Conservation (phyloP, 2,888 invertebrate genomes). For the Loripinus fragilis region DNA sequence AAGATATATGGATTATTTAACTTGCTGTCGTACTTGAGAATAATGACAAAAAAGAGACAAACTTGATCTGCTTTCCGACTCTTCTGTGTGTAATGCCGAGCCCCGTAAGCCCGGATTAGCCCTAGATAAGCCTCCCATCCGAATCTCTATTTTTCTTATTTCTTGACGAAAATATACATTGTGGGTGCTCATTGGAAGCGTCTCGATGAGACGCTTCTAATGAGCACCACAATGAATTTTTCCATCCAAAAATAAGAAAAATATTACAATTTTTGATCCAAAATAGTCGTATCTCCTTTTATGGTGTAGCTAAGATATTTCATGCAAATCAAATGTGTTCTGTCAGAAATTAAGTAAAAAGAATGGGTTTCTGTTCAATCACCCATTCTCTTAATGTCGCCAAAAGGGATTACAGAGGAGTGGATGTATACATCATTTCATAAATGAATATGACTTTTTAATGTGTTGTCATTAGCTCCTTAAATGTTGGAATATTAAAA, state of each 20-base stretch:
- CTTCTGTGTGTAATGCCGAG: background rate
- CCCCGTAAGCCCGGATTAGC: no score
- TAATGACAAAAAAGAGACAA: conserved; percentile 11
- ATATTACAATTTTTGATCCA: no score
- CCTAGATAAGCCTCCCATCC: no score
- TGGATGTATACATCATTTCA: conserved; percentile 12
- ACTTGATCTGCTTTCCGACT: conserved; percentile 10
- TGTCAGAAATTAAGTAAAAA: conserved; percentile 24
- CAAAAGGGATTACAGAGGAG: conserved; percentile 14
- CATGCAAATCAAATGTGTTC: conserved; percentile 52
- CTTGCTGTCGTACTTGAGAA: background rate
- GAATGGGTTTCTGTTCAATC: conserved; percentile 27
- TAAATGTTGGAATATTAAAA: no score
- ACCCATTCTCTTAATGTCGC: conserved; percentile 9
- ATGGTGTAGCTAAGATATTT: conserved; percentile 29
- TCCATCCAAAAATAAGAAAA: no score
- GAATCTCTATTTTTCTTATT: no score
- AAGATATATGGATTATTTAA: conserved; percentile 15
- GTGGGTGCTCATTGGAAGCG: no score
- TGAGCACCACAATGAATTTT: no score
- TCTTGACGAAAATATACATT: no score
- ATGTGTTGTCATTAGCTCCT: conserved; percentile 9
- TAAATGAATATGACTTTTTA: conserved; percentile 20
- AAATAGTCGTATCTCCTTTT: no score
- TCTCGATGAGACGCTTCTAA: no score